A percentile compares a stretch with the other conserved stretches of the same genome.
Conservation (phyloP, 2,113 vertebrate genomes). For the Narcine bancroftii region DNA sequence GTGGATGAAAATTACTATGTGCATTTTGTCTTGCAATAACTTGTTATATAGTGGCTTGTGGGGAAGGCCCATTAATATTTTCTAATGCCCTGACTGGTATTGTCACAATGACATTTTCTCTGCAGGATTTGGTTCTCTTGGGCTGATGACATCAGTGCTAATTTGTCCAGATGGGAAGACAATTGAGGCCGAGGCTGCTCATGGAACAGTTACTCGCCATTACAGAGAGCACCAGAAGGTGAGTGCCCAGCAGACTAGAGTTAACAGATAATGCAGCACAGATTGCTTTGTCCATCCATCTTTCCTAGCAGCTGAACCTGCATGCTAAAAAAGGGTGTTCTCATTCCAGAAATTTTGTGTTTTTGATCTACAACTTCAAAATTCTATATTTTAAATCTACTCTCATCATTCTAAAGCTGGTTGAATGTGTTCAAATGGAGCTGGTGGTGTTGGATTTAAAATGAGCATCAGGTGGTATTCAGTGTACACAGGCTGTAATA, state of each 20-base stretch:
- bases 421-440: not conserved
- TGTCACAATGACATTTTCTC: not conserved
- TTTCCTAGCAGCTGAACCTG: not conserved
- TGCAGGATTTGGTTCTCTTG: constrained; percentile 38
- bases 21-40: not conserved
- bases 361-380: not conserved
- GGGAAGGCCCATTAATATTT: not conserved
- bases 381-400: not conserved
- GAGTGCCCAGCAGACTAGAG: not conserved
- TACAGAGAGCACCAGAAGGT: constrained; percentile 39
- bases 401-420: not conserved
- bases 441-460: not conserved
- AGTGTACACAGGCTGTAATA: no score
- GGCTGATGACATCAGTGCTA: constrained; percentile 38
- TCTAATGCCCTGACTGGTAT: not conserved
- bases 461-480: not conserved
- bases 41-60: not conserved
- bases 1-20: not conserved
- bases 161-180: constrained; percentile 40
- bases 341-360: not conserved
- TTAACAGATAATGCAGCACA: not conserved
- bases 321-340: not conserved
- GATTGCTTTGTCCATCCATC: not conserved
- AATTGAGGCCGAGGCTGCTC: constrained; percentile 38
- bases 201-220: constrained; percentile 38